Evolutionary conservation across 2,113 vertebrate genomes (phyloP), one percentile per base, ranked within the genome.

Genomic region (Cricetomys ansorgei): DNA sequence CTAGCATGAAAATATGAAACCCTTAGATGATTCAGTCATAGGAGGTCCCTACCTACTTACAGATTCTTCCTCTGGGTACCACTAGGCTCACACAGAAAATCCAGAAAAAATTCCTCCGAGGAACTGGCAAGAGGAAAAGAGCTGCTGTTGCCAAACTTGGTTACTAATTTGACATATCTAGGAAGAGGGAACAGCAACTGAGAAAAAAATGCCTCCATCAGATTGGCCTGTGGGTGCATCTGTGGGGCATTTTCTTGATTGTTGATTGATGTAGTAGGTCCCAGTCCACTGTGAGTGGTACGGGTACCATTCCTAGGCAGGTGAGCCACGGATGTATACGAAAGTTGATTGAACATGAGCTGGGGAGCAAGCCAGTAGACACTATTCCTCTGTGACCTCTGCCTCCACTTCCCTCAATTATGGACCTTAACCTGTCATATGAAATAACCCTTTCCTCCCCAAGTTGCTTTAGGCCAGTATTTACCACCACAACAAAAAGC

Each of bases 31-130:
- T 25, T 55, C 31, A 72, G 57, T 70, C 88, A 73, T 48, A 5
- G 64, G n/a, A 2, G 4, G n/a, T 48, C 45, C 27, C 19, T 55
- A 45, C 34, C 40, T n/a, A 67, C 67, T 83, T 76, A 88, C 13
- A 81, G 67, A 53, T 48, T 91, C 65, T 83, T 81, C 67, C 13
- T 67, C 59, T 19, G 45, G 73, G 17, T 88, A 81, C 67, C 75
- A 53, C 27, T 53, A 88, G 29, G 37, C 40, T 96, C 81, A 88
- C 75, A 91, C 48, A 89, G 53, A 88, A 40, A 89, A 94, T 65
- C 29, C 43, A 89, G 85, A 85, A 53, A 53, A 89, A 64, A 4
- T 72, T 92, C 55, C 37, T 31, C 11, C 12, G 3, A 55, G 37
- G 4, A 79, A 57, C 17, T 92, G 45, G 16, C 45, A 83, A 65